Conservation (phyloP, 2,113 vertebrate species). For the Rhynchomys soricoides region DNA sequence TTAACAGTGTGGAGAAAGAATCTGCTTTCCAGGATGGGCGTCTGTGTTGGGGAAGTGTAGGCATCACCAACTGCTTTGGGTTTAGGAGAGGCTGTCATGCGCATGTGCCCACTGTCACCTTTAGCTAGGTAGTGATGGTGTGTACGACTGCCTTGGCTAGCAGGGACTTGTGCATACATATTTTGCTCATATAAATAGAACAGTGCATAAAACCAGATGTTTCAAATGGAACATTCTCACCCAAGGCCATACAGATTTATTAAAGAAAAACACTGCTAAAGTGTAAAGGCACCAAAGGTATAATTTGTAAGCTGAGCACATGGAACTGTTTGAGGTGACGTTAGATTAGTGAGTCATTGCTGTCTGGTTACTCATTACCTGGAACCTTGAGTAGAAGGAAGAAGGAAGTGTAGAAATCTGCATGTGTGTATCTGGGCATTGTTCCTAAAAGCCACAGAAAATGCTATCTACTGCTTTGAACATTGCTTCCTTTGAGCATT, state of each 20-base stretch:
- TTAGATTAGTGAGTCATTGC: slow-evolving; percentile 12
- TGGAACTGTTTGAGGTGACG: not conserved
- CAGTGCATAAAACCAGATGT: not conserved
- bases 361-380: slow-evolving; percentile 55
- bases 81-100: not conserved
- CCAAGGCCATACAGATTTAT: not conserved
- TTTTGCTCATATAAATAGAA: not conserved
- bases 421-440: slow-evolving; percentile 19
- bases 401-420: slow-evolving; percentile 52
- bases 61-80: not conserved
- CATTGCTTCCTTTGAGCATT: not conserved
- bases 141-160: not conserved
- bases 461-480: not conserved
- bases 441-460: slow-evolving; percentile 54
- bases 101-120: not conserved
- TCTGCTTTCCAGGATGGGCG: not conserved
- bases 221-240: not conserved
- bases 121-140: fast-evolving
- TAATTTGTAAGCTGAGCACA: not conserved
- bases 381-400: slow-evolving; percentile 19
- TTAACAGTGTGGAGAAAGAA: not conserved
- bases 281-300: not conserved
- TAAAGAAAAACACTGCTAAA: not conserved
- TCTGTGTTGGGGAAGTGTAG: not conserved
- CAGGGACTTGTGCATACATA: not conserved